Percentiles rank a stretch among this genome's conserved stretches.
Evolutionary conservation across 2,113 vertebrate genomes (phyloP).

Genomic region (Myotis yumanensis): DNA sequence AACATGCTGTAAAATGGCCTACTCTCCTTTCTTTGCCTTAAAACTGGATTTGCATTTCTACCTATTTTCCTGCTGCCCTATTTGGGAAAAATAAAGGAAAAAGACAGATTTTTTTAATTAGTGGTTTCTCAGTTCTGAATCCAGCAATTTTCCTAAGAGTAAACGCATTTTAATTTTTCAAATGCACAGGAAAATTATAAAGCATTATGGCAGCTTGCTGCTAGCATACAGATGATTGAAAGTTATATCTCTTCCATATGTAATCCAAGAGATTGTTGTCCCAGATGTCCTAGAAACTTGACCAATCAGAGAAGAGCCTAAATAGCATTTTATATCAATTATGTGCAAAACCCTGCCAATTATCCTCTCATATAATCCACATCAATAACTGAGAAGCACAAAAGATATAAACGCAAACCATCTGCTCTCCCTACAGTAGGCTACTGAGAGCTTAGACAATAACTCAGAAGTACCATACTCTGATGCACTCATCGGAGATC

Average conservation of each 20-base stretch:
- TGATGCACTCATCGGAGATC: constrained; percentile 75
- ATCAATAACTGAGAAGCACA: constrained; percentile 84
- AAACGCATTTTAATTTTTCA: constrained; percentile 12
- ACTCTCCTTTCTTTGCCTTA: background rate
- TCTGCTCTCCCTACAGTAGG: constrained; percentile 83
- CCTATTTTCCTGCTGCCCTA: background rate
- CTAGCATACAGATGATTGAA: constrained; percentile 30
- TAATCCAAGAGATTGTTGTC: constrained; percentile 45
- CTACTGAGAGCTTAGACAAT: constrained; percentile 74
- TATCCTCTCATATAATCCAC: constrained; percentile 83
- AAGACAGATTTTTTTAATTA: background rate
- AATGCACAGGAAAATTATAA: constrained; percentile 34
- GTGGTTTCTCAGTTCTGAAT: background rate
- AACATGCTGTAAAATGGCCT: background rate
- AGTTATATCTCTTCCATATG: background rate
- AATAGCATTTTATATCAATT: constrained; percentile 85
- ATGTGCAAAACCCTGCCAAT: constrained; percentile 82
- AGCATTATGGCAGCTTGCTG: constrained; percentile 6
- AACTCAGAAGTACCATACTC: constrained; percentile 77
- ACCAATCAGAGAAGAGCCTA: constrained; percentile 81
- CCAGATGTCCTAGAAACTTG: constrained; percentile 69
- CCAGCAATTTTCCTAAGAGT: background rate
- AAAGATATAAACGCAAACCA: constrained; percentile 84
- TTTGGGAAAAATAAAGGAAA: background rate
- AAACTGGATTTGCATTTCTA: background rate